Evolutionary conservation across 2,888 invertebrate genomes (phyloP).

Genomic region (Smittia aterrima): DNA sequence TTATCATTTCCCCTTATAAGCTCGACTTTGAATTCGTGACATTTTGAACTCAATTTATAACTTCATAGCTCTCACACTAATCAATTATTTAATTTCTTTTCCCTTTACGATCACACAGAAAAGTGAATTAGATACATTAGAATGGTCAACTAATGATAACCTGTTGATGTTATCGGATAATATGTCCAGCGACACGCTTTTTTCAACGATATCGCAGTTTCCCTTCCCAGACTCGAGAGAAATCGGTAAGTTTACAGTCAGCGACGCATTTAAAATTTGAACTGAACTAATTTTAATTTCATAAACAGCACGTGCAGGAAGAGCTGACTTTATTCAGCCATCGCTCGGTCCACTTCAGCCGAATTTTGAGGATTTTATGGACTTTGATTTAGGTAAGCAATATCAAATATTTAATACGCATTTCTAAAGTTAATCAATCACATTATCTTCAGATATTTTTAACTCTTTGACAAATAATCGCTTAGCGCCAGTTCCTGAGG

Average conservation of each 20-base stretch:
- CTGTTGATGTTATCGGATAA: constrained; percentile 51
- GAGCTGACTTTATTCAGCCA: constrained; percentile 97
- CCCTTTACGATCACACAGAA: constrained; percentile 45
- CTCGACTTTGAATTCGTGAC: not conserved
- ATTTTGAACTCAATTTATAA: not conserved
- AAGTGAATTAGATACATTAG: constrained; percentile 54
- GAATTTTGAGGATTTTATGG: constrained; percentile 93
- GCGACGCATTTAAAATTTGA: not conserved
- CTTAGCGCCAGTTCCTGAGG: constrained; percentile 63
- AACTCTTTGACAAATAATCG: constrained; percentile 49
- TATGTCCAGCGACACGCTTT: constrained; percentile 82
- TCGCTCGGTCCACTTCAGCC: constrained; percentile 96
- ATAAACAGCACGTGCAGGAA: constrained; percentile 71
- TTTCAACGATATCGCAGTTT: constrained; percentile 83
- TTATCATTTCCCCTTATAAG: no score
- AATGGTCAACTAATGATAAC: constrained; percentile 52
- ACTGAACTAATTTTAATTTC: constrained; percentile 36
- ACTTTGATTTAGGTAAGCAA: constrained; percentile 64
- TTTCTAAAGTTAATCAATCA: not conserved
- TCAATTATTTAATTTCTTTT: not conserved
- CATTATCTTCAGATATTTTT: constrained; percentile 28
- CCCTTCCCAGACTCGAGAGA: constrained; percentile 96
- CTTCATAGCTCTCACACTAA: no score
- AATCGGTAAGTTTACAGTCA: constrained; percentile 66
- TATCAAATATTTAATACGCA: constrained; percentile 19